phyloP scores from a whole-genome alignment of 2,113 vertebrate genomes.

The Tinamus guttatus region DNA sequence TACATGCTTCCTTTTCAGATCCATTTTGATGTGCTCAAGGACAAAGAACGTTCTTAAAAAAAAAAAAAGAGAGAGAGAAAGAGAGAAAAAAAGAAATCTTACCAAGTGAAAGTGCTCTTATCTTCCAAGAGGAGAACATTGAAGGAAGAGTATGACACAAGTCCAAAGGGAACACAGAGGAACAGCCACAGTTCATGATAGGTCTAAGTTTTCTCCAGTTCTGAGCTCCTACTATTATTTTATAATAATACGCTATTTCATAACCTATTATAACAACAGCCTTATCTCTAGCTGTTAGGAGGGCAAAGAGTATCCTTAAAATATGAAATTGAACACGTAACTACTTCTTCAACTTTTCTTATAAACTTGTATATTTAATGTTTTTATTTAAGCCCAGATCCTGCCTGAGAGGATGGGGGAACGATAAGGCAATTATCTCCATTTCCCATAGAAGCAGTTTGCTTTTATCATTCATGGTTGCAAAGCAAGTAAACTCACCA shows the following conservation, averaged over 20 bases:
- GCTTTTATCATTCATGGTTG: neutral
- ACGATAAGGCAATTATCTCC: neutral
- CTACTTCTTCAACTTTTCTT: neutral
- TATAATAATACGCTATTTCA: no score
- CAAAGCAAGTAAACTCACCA: neutral
- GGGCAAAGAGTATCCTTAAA: neutral
- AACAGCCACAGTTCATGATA: neutral
- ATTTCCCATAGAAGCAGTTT: neutral
- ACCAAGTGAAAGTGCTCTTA: neutral
- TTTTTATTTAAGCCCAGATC: neutral
- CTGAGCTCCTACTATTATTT: neutral
- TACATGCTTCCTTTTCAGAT: neutral
- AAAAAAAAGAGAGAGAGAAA: no score
- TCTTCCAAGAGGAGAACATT: neutral
- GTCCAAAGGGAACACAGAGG: rapidly evolving
- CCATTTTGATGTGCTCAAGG: neutral
- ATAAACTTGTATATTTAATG: neutral
- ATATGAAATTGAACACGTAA: neutral
- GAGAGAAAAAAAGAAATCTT: neutral
- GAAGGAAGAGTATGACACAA: neutral
- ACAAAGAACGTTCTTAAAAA: neutral
- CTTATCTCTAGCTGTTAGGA: neutral
- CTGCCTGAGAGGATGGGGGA: neutral
- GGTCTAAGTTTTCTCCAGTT: neutral
- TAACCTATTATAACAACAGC: neutral